Evolutionary conservation across 2,113 vertebrate genomes (phyloP).

Genomic region (Austrofundulus limnaeus): DNA sequence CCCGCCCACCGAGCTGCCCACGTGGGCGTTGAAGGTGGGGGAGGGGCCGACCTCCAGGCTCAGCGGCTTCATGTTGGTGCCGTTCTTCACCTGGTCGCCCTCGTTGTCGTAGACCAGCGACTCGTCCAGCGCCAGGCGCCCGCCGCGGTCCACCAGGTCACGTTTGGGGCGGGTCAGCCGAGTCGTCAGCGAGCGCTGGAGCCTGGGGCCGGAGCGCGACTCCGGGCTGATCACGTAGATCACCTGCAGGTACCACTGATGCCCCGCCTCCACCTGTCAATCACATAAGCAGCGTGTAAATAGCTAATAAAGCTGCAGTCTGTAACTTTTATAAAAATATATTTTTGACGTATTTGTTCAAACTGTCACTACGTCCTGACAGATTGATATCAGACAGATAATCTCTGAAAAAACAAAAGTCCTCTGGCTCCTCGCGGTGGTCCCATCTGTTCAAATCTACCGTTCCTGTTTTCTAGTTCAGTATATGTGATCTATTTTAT

Average conservation of each 20-base stretch:
- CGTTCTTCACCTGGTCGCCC: slow-evolving; percentile 93
- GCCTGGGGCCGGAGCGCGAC: slow-evolving; percentile 81
- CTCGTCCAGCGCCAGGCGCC: slow-evolving; percentile 81
- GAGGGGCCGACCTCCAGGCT: slow-evolving; percentile 82
- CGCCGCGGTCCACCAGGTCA: slow-evolving; percentile 80
- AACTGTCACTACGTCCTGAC: too few species aligned
- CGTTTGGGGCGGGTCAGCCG: slow-evolving; percentile 75
- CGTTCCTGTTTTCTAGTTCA: too few species aligned
- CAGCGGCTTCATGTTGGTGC: slow-evolving; percentile 97
- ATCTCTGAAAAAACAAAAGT: too few species aligned
- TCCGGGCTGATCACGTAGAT: slow-evolving; percentile 95
- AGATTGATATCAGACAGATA: too few species aligned
- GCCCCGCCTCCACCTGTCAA: slow-evolving; percentile 94
- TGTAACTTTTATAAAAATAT: too few species aligned
- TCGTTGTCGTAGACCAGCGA: slow-evolving; percentile 96
- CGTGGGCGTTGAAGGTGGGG: slow-evolving; percentile 78
- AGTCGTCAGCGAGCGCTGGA: slow-evolving; percentile 84
- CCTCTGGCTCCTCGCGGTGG: too few species aligned
- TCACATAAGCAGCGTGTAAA: too few species aligned
- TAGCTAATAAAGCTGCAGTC: too few species aligned
- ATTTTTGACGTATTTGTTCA: too few species aligned
- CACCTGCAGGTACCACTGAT: slow-evolving; percentile 98
- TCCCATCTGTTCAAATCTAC: too few species aligned
- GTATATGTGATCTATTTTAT: too few species aligned
- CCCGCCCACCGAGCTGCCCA: slow-evolving; percentile 85